phyloP scores from a whole-genome alignment of 1,140 invertebrate genomes.

The Cyrtorhinus lividipennis region DNA sequence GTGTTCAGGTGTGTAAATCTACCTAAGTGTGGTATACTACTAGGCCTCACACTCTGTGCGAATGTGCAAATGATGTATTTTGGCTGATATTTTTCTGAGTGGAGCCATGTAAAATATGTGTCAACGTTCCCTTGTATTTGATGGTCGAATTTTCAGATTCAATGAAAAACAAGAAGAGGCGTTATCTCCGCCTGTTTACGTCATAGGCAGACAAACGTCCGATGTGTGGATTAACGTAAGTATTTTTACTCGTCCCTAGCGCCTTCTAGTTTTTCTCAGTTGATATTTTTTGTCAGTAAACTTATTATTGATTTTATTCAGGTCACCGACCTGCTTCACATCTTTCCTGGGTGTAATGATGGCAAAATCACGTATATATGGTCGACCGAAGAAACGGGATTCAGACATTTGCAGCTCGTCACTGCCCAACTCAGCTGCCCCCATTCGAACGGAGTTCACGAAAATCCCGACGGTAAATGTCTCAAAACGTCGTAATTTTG shows the following conservation, averaged over 20 bases:
- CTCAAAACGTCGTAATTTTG: not conserved
- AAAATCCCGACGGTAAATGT: slow-evolving; percentile 9
- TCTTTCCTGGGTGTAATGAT: slow-evolving; percentile 47
- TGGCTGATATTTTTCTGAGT: too few species aligned
- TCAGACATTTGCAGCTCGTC: slow-evolving; percentile 73
- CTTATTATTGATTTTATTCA: slow-evolving; percentile 25
- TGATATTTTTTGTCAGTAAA: not conserved
- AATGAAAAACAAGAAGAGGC: slow-evolving; percentile 12
- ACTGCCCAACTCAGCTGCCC: slow-evolving; percentile 34
- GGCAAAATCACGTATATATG: slow-evolving; percentile 63
- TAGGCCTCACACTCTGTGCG: too few species aligned
- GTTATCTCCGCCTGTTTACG: slow-evolving; percentile 34
- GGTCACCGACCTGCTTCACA: slow-evolving; percentile 76
- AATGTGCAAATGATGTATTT: too few species aligned
- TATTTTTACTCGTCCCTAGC: not conserved
- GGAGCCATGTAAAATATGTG: too few species aligned
- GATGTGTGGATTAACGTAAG: slow-evolving; percentile 66
- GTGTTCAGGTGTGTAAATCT: slow-evolving; percentile 20
- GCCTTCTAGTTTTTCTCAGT: not conserved
- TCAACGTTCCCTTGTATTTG: too few species aligned
- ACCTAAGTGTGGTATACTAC: too few species aligned
- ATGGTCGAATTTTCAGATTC: slow-evolving; percentile 4
- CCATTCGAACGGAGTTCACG: not conserved
- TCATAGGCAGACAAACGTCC: slow-evolving; percentile 46
- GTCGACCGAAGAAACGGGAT: slow-evolving; percentile 86